Evolutionary conservation across 92 coral and sea anemone species (phyloP).

Genomic region (Umimayanthus kanabou): DNA sequence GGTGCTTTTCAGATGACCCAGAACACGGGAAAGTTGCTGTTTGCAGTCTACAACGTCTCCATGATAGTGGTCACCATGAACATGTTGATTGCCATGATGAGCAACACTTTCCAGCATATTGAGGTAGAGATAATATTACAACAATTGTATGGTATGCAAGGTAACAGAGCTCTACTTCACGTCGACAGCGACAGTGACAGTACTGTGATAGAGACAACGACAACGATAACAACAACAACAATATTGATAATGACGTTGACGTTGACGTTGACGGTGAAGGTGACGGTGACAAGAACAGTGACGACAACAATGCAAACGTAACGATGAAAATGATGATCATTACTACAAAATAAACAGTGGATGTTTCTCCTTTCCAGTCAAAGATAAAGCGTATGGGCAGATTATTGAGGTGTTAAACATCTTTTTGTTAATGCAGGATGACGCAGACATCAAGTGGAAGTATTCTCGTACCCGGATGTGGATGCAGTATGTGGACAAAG

Average conservation of each 20-base stretch:
- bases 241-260: no score
- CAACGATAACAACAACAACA: no score
- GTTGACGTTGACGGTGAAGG: no score
- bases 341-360: no score
- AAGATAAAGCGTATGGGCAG: no score
- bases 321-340: no score
- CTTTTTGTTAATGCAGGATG: conserved; percentile 53
- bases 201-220: no score
- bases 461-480: conserved; percentile 88
- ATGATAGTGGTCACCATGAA: conserved; percentile 82
- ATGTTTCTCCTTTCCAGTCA: no score
- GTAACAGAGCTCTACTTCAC: neutral
- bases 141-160: neutral
- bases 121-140: conserved; percentile 55
- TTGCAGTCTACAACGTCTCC: conserved; percentile 79
- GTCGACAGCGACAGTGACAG: no score
- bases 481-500: conserved; percentile 89
- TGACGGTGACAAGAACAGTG: no score
- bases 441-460: conserved; percentile 89
- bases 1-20: conserved; percentile 66
- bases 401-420: no score
- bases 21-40: conserved; percentile 81
- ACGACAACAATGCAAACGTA: no score
- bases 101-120: conserved; percentile 77
- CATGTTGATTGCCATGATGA: conserved; percentile 98